Base-by-base conservation (phyloP, 2,888 invertebrate species). In the Aromia moschata region DNA sequence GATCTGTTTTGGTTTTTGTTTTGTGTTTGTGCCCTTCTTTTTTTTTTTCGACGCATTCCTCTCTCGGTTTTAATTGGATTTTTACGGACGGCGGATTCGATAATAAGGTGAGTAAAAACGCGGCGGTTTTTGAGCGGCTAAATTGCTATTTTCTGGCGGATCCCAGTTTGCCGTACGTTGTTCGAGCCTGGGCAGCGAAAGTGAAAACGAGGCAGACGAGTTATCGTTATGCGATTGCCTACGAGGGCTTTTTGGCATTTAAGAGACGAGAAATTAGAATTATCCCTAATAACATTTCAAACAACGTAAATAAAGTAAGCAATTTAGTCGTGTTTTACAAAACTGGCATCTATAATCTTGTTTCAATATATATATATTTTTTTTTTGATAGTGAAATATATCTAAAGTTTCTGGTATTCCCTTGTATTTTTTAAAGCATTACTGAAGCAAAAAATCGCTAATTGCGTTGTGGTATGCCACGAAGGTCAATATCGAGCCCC, bases 31-130 rank as follows among this genome's bases (percentile, higher is more conserved):
- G 47, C 20, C 37, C 30, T 7, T 3, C 25, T 47, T 37, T 49
- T 49, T 49, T 49, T 49, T 37, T 18, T 49, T 49, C 25, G 38
- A 14, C 37, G n/a, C n/a, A n/a, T n/a, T n/a, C n/a, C n/a, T 37
- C 14, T 49, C 15, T 18, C 20, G 37, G 18, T 49, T 49, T 38
- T 49, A 38, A 49, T 25, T 49, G 49, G 49, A 49, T 49, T 20
- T 20, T 38, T 17, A 9, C 38, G 9, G 5, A 3, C 10, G 30
- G 16, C n/a, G 38, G 25, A 20, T 15, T n/a, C 14, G 14, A 25
- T 25, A 20, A 38, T 15, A 49, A 38, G 49, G 38, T 49, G 49
- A 20, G 37, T 49, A 44, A 5, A 17, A 14, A 11, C 4, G 14
- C 16, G 15, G 18, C 11, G 14, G 15, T 45, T 11, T n/a, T n/a